Conservation (phyloP, 2,888 invertebrate genomes). For the Epinotia nisella region DNA sequence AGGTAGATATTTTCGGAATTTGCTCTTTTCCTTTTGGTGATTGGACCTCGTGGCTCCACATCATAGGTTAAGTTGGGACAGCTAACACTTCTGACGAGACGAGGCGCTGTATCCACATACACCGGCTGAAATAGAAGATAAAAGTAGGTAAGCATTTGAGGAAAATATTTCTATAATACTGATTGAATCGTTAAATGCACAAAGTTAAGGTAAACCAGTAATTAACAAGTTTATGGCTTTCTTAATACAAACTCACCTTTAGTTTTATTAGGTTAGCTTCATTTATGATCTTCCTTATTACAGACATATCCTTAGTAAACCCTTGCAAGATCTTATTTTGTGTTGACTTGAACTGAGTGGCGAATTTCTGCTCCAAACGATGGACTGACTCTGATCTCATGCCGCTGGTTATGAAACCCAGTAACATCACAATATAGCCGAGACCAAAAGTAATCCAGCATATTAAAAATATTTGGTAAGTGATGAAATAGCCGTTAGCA, state of each 20-base stretch:
- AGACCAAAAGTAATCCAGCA: slow-evolving; percentile 96
- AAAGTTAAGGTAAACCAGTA: slow-evolving; percentile 22
- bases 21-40: slow-evolving; percentile 84
- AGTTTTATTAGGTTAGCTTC: slow-evolving; percentile 93
- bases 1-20: slow-evolving; percentile 87
- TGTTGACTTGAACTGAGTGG: slow-evolving; percentile 90
- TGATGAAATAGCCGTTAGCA: slow-evolving; percentile 86
- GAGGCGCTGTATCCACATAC: slow-evolving; percentile 86
- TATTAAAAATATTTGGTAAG: slow-evolving; percentile 92
- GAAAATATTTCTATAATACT: not conserved
- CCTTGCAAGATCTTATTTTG: slow-evolving; percentile 91
- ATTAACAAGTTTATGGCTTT: slow-evolving; percentile 21
- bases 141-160: not conserved
- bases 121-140: slow-evolving; percentile 86
- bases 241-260: slow-evolving; percentile 83
- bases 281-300: slow-evolving; percentile 89
- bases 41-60: slow-evolving; percentile 78
- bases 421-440: slow-evolving; percentile 95
- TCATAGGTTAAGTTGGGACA: slow-evolving; percentile 90
- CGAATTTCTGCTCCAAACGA: slow-evolving; percentile 90
- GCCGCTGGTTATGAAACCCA: slow-evolving; percentile 92
- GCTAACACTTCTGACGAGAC: slow-evolving; percentile 85
- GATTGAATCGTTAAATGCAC: not conserved
- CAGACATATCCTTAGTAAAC: slow-evolving; percentile 89
- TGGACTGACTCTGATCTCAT: slow-evolving; percentile 90